phyloP scores from a whole-genome alignment of 2,888 invertebrate species.

The Gymnosoma rotundatum region DNA sequence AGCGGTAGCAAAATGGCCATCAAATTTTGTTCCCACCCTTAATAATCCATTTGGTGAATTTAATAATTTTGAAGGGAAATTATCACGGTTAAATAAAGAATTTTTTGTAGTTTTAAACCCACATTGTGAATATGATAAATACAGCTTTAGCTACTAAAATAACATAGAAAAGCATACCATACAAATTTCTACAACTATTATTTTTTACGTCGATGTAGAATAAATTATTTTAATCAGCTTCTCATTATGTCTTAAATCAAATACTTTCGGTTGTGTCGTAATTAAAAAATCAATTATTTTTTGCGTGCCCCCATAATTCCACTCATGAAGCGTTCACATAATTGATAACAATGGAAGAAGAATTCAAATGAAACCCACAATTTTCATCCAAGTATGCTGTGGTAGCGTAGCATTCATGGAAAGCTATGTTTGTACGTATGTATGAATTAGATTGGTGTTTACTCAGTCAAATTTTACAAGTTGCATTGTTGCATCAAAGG shows the following conservation, averaged over 20 bases:
- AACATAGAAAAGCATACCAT: too few relatives aligned
- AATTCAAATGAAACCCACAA: slow-evolving; percentile 60
- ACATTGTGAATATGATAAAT: too few relatives aligned
- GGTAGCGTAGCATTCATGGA: slow-evolving; percentile 1
- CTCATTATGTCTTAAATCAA: slow-evolving; percentile 3
- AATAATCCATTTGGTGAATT: too few relatives aligned
- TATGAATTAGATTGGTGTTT: slow-evolving; percentile 13
- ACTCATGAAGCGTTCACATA: neutral
- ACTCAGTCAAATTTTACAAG: slow-evolving; percentile 8
- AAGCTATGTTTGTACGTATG: neutral
- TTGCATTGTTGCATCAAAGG: neutral
- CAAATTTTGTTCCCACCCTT: too few relatives aligned
- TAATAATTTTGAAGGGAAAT: too few relatives aligned
- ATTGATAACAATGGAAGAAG: slow-evolving; percentile 44
- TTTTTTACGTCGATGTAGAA: slow-evolving; percentile 1
- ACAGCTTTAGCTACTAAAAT: too few relatives aligned
- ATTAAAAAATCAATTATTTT: slow-evolving; percentile 64
- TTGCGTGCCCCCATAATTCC: slow-evolving; percentile 17
- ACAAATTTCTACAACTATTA: neutral
- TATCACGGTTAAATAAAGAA: too few relatives aligned
- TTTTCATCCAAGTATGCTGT: slow-evolving; percentile 51
- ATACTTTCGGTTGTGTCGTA: slow-evolving; percentile 14
- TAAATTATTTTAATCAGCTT: neutral
- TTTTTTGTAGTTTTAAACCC: too few relatives aligned
- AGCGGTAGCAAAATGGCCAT: too few relatives aligned